These are phyloP conservation scores for Heterodera schachtii DNA, from an alignment of 1,140 invertebrate genomes.

Conservation along the genomic window DNA sequence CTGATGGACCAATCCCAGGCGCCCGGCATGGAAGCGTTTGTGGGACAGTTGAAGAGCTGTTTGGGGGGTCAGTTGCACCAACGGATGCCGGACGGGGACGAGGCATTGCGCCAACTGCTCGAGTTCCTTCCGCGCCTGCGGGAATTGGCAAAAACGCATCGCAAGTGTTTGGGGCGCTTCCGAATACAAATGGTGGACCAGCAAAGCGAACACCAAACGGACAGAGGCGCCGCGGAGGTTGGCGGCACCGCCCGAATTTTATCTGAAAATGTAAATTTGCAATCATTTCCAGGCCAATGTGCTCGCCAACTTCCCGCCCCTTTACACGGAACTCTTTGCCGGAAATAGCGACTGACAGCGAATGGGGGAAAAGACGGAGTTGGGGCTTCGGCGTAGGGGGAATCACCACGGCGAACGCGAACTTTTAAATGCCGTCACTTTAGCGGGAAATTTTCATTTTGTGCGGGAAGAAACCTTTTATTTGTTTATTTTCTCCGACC, in stretches of 20 bases:
- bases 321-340: constrained; percentile 34
- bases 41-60: constrained; percentile 37
- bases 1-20: constrained; percentile 33
- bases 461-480: not conserved
- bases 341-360: constrained; percentile 1
- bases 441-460: not conserved
- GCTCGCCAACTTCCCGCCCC: constrained; percentile 27
- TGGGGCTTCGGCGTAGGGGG: not conserved
- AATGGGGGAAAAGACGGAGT: too few species aligned
- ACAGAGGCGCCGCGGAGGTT: not conserved
- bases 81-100: constrained; percentile 29
- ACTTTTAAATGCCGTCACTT: not conserved
- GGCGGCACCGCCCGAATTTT: not conserved
- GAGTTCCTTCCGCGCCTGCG: constrained; percentile 26
- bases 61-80: constrained; percentile 28
- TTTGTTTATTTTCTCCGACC: too few species aligned
- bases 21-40: constrained; percentile 25
- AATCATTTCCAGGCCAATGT: constrained; percentile 4
- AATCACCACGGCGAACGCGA: too few species aligned
- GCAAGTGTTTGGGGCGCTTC: constrained; percentile 26
- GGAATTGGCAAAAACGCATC: constrained; percentile 16
- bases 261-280: not conserved
- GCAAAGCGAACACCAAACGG: not conserved
- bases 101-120: constrained; percentile 28
- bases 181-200: not conserved